Evolutionary conservation across 1,140 invertebrate species (phyloP).

Genomic region (Drosophila suzukii): DNA sequence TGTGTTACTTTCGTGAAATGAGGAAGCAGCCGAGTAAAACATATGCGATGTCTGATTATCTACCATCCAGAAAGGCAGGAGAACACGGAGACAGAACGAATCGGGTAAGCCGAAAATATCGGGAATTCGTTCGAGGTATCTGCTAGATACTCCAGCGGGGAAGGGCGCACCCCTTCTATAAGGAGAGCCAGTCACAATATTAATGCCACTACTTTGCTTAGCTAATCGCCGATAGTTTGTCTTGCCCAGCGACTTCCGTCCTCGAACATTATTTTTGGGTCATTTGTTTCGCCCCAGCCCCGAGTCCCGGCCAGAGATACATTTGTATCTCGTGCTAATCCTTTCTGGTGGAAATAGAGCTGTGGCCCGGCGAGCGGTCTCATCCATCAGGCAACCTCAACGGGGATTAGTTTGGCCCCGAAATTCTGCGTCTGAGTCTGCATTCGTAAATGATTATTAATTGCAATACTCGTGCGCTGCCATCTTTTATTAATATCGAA

Average conservation of each 20-base stretch:
- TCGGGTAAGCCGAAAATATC: constrained; percentile 7
- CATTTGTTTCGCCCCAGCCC: constrained; percentile 57
- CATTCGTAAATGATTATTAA: constrained; percentile 76
- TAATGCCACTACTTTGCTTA: constrained; percentile 65
- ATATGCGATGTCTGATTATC: constrained; percentile 58
- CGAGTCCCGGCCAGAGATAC: constrained; percentile 38
- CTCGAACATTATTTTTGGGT: constrained; percentile 54
- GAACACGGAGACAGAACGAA: neutral
- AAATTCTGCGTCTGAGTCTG: constrained; percentile 35
- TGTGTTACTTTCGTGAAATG: constrained; percentile 54
- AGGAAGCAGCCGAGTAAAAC: constrained; percentile 44
- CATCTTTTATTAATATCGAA: constrained; percentile 41
- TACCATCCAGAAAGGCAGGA: neutral
- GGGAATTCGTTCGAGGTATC: neutral
- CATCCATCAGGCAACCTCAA: constrained; percentile 71
- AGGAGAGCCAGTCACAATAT: constrained; percentile 38
- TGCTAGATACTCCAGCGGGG: neutral
- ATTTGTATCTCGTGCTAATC: constrained; percentile 74
- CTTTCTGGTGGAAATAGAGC: constrained; percentile 69
- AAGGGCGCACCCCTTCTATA: constrained; percentile 7
- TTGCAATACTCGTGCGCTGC: constrained; percentile 65
- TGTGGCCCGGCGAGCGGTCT: constrained; percentile 36
- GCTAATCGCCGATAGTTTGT: constrained; percentile 73
- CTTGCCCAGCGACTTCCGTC: constrained; percentile 60
- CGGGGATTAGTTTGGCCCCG: constrained; percentile 43